Conservation (phyloP, 1,140 invertebrate genomes). For the Frieseomelitta varia region DNA sequence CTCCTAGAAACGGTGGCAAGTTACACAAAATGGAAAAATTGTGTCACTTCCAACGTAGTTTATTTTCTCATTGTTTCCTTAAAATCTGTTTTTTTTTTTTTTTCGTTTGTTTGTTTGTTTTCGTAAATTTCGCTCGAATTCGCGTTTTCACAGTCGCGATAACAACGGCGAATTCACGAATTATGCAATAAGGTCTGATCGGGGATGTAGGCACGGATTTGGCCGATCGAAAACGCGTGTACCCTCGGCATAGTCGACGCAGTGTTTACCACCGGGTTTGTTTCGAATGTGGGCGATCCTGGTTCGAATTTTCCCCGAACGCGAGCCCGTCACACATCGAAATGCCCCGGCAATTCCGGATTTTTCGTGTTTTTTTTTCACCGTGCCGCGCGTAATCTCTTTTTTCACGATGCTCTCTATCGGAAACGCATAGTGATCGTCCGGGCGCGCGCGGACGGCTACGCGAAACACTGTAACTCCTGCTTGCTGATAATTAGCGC, state of each 20-base stretch:
- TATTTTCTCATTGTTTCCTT: fast-evolving
- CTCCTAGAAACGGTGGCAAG: background rate
- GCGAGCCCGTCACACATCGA: background rate
- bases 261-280: background rate
- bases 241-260: background rate
- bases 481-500: slow-evolving; percentile 83
- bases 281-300: background rate
- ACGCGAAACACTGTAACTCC: slow-evolving; percentile 80
- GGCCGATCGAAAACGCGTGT: background rate
- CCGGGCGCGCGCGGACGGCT: slow-evolving; percentile 42
- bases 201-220: slow-evolving; percentile 32
- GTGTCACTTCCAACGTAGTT: background rate
- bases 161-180: slow-evolving; percentile 21
- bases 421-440: slow-evolving; percentile 63
- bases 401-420: slow-evolving; percentile 57
- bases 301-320: slow-evolving; percentile 21
- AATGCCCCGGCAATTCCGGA: slow-evolving; percentile 10
- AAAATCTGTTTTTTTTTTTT: background rate
- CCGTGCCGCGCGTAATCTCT: slow-evolving; percentile 47
- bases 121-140: no score
- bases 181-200: slow-evolving; percentile 33
- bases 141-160: background rate
- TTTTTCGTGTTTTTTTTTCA: slow-evolving; percentile 29
- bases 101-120: background rate
- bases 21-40: background rate